Conservation (phyloP, 2,888 invertebrate genomes). For the Lumbricus terrestris region DNA sequence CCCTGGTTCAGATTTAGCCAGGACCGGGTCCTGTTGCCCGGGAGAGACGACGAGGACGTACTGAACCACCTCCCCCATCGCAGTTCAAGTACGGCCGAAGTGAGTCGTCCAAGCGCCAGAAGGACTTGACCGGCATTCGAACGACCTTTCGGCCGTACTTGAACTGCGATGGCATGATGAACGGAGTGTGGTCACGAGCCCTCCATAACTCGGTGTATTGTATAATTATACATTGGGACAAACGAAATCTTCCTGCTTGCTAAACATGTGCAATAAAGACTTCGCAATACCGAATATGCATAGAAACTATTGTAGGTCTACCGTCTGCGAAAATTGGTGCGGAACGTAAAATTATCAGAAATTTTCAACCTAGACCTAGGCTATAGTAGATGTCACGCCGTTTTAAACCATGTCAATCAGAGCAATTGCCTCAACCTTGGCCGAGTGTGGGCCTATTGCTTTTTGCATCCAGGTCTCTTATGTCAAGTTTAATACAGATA, state of each 20-base stretch:
- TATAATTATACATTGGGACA: neutral
- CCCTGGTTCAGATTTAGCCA: too few species aligned
- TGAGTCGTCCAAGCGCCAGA: slow-evolving; percentile 28
- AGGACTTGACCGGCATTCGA: slow-evolving; percentile 27
- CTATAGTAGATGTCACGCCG: neutral
- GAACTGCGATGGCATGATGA: slow-evolving; percentile 29
- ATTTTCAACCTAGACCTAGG: neutral
- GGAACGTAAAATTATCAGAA: too few species aligned
- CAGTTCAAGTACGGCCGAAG: too few species aligned
- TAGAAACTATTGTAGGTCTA: neutral
- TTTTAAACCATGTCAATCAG: neutral
- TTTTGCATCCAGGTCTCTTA: neutral
- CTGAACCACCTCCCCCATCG: too few species aligned
- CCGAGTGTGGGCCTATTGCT: neutral
- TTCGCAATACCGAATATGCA: too few species aligned
- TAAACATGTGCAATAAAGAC: neutral
- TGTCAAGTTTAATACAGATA: neutral
- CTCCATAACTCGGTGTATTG: slow-evolving; percentile 28
- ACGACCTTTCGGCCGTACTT: slow-evolving; percentile 21
- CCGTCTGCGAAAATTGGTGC: too few species aligned
- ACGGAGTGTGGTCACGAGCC: slow-evolving; percentile 20
- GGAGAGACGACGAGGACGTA: too few species aligned
- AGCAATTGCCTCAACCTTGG: neutral
- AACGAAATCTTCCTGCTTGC: neutral
- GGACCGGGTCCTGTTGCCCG: too few species aligned